Evolutionary conservation across 2,888 invertebrate species (phyloP).

Genomic region (Deilephila elpenor): DNA sequence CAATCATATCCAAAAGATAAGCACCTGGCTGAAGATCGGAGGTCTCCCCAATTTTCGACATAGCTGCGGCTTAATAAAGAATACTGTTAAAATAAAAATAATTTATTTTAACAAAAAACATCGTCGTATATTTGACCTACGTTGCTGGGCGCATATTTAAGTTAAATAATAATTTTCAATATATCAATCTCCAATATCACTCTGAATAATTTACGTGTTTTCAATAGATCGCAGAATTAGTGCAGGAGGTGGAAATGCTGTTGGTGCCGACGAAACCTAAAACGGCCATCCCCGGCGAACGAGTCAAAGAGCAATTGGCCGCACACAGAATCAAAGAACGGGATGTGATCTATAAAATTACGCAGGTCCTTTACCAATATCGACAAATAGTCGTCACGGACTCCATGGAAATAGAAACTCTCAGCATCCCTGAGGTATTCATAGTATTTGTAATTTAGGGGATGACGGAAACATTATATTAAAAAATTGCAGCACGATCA

Average conservation of each 20-base stretch:
- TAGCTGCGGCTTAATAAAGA: no score
- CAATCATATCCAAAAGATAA: no score
- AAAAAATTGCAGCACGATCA: no score
- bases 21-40: no score
- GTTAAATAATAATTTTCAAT: no score
- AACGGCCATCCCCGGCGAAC: slow-evolving; percentile 1
- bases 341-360: background rate
- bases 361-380: slow-evolving; percentile 2
- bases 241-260: slow-evolving; percentile 15
- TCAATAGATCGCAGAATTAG: background rate
- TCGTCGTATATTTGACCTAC: no score
- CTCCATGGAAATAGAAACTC: slow-evolving; percentile 8
- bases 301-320: background rate
- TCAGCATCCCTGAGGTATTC: slow-evolving; percentile 8
- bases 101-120: no score
- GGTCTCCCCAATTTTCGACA: no score
- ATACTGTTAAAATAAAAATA: no score
- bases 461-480: background rate
- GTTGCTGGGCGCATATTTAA: no score
- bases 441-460: no score
- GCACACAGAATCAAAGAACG: background rate
- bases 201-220: background rate
- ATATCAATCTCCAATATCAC: background rate
- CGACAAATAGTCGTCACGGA: slow-evolving; percentile 4
- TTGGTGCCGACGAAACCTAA: background rate